Evolutionary conservation across 1,140 invertebrate species (phyloP), one percentile per base, ranked within the genome.

Genomic region (Latrodectus geometricus): DNA sequence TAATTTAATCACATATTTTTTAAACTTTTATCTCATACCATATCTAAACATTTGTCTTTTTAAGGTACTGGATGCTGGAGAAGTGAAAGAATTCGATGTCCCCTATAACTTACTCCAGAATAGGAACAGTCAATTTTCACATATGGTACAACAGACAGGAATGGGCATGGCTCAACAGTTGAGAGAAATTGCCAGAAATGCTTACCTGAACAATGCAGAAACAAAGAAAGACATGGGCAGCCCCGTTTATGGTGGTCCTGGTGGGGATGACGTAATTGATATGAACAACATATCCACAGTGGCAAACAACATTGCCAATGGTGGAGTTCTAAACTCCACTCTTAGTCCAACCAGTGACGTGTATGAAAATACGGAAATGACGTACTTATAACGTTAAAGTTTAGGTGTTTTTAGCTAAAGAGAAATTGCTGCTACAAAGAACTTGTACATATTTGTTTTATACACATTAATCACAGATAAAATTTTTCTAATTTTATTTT

Each of bases 61-160:
- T 7, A 21, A 87, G 87, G 87, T 88, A 50, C 56, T 90, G 14
- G 89, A 90, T 68, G 89, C 89, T 17, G 89, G 89, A 0, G 84
- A 86, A 78, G 81, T 89, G 12, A 73, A 89, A 56, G 95, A 96
- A 91, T 95, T 95, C 90, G 95, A 94, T 78, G 92, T 93, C 85
- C 95, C 95, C 0, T 92, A 94, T 89, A 90, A 92, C 52, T 91
- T 96, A 15, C 90, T 96, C 14, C 91, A 92, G 17, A 92, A 94
- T 50, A 82, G 89, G 21, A 88, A 90, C 17, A 91, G 92, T 17
- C 70, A 90, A 72, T 91, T 93, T 69, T 90, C 89, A 23, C 89
- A 90, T 14, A 82, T 88, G 82, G 87, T 88, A 9, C 80, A 87
- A 56, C 70, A 73, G 78, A 89, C 88, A n/a, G 88, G 86, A 8